Conservation (phyloP, 2,888 invertebrate species). For the Drosophila rellima region DNA sequence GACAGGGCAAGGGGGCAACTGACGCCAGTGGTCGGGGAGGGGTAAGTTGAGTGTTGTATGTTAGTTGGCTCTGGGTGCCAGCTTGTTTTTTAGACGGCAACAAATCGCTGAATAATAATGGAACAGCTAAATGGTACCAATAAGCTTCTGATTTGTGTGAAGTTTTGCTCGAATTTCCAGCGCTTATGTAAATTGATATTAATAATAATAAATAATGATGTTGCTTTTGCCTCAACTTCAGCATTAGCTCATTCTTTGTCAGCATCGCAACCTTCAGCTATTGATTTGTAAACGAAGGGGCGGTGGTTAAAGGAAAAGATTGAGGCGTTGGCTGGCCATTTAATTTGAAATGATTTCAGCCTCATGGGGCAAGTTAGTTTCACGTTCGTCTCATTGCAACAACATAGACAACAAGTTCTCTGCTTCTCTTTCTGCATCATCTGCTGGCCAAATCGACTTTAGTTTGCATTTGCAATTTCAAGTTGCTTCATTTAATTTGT, state of each 20-base stretch:
- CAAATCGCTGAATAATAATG: conserved; percentile 70
- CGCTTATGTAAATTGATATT: conserved; percentile 69
- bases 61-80: conserved; percentile 24
- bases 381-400: conserved; percentile 35
- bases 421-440: conserved; percentile 16
- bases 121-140: conserved; percentile 69
- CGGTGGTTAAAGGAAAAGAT: neutral
- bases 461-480: conserved; percentile 61
- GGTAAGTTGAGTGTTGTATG: conserved; percentile 9
- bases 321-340: conserved; percentile 53
- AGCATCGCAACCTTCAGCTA: conserved; percentile 11
- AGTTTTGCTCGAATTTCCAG: conserved; percentile 69
- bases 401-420: conserved; percentile 22
- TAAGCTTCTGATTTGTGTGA: conserved; percentile 79
- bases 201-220: conserved; percentile 74
- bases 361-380: conserved; percentile 52
- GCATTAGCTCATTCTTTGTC: conserved; percentile 3
- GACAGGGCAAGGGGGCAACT: conserved; percentile 17
- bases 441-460: conserved; percentile 35
- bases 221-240: conserved; percentile 24
- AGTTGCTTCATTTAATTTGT: conserved; percentile 70
- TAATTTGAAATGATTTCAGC: conserved; percentile 48
- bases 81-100: conserved; percentile 52
- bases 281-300: neutral
- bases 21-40: conserved; percentile 43